Percentiles rank a stretch among this genome's conserved stretches.
phyloP scores from a whole-genome alignment of 2,797 vertebrate genomes.

The Danio tinwini region DNA sequence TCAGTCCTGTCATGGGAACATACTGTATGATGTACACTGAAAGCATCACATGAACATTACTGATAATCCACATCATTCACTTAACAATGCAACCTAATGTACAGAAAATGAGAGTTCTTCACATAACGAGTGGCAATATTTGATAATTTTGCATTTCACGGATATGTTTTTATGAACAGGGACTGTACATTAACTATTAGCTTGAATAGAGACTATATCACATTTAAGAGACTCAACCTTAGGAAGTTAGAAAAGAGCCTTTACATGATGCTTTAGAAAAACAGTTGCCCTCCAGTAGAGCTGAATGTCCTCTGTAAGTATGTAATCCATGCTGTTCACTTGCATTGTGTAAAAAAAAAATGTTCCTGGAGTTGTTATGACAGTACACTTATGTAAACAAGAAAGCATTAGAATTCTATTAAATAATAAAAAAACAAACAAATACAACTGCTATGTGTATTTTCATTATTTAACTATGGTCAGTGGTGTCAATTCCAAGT shows the following conservation, averaged over 20 bases:
- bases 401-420: constrained; percentile 73
- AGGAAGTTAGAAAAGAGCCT: constrained; percentile 35
- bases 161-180: constrained; percentile 17
- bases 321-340: constrained; percentile 80
- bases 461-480: not conserved
- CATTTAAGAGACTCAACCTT: constrained; percentile 33
- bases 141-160: constrained; percentile 37
- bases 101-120: not conserved
- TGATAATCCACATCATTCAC: constrained; percentile 40
- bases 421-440: constrained; percentile 71
- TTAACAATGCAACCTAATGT: constrained; percentile 19
- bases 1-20: not conserved
- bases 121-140: constrained; percentile 37
- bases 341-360: constrained; percentile 80
- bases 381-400: constrained; percentile 72
- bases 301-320: constrained; percentile 80
- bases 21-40: not conserved
- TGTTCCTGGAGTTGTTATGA: constrained; percentile 81
- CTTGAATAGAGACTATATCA: constrained; percentile 41
- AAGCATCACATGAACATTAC: constrained; percentile 36
- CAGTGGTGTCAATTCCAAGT: not conserved
- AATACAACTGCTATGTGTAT: constrained; percentile 69
- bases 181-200: constrained; percentile 31
- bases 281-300: constrained; percentile 56
- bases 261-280: constrained; percentile 35